Evolutionary conservation across 2,888 invertebrate species (phyloP).

Genomic region (Cremastinae sp.): DNA sequence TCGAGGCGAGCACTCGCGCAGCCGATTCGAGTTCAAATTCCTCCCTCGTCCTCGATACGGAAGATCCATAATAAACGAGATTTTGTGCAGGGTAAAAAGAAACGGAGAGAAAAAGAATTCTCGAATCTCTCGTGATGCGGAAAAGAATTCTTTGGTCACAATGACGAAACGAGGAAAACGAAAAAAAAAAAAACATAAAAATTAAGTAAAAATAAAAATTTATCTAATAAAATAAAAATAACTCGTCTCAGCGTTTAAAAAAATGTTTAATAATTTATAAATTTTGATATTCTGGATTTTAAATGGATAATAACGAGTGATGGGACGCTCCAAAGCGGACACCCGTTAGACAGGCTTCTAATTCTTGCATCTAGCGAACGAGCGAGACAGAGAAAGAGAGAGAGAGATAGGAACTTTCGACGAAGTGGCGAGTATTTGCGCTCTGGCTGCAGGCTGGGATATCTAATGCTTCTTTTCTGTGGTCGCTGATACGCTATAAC

Average conservation of each 20-base stretch:
- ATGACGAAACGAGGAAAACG: too few relatives aligned
- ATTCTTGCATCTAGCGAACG: not conserved
- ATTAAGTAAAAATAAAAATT: not conserved
- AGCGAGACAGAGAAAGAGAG: slow-evolving; percentile 8
- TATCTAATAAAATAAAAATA: too few relatives aligned
- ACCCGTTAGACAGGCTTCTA: too few relatives aligned
- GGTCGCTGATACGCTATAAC: slow-evolving; percentile 12
- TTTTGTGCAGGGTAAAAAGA: slow-evolving; percentile 10
- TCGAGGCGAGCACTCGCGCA: slow-evolving; percentile 33
- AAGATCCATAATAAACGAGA: slow-evolving; percentile 30
- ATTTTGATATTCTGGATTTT: too few relatives aligned
- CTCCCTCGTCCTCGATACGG: slow-evolving; percentile 55
- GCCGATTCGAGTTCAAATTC: slow-evolving; percentile 41
- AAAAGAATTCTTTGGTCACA: not conserved
- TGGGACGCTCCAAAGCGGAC: too few relatives aligned
- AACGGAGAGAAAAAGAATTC: slow-evolving; percentile 2
- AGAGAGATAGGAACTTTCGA: slow-evolving; percentile 41
- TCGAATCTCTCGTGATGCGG: not conserved
- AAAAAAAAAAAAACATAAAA: not conserved
- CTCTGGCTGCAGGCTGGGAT: slow-evolving; percentile 64
- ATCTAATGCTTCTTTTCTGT: slow-evolving; percentile 63
- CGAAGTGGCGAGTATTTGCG: slow-evolving; percentile 42
- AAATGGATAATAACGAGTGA: too few relatives aligned
- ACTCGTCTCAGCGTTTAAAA: not conserved
- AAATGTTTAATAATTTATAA: too few relatives aligned